phyloP scores from a whole-genome alignment of 2,888 invertebrate genomes.

The Drosophila helvetica region DNA sequence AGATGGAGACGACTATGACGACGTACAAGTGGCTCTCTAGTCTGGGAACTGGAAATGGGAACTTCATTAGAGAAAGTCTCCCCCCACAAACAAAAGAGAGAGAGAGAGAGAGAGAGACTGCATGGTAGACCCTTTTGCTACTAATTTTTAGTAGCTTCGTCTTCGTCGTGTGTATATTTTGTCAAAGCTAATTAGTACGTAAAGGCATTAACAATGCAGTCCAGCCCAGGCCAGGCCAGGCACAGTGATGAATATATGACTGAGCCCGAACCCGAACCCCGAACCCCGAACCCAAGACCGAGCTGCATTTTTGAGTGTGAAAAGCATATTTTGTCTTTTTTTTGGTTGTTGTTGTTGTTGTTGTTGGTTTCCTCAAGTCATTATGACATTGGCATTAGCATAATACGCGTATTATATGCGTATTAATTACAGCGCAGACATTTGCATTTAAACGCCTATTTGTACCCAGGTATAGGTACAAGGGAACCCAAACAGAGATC shows the following conservation, averaged over 20 bases:
- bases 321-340: constrained; percentile 64
- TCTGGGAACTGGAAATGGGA: constrained; percentile 60
- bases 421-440: constrained; percentile 79
- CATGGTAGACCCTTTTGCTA: constrained; percentile 48
- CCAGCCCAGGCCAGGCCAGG: constrained; percentile 1
- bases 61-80: constrained; percentile 76
- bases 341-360: constrained; percentile 22
- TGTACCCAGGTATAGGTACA: constrained; percentile 46
- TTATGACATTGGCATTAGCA: constrained; percentile 74
- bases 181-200: constrained; percentile 82
- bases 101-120: constrained; percentile 5
- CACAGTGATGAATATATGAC: constrained; percentile 71
- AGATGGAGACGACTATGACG: not conserved
- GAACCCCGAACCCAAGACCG: constrained; percentile 11
- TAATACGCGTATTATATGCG: constrained; percentile 79
- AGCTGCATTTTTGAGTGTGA: constrained; percentile 65
- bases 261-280: constrained; percentile 22
- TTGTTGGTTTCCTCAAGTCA: constrained; percentile 59
- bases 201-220: constrained; percentile 69
- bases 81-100: not conserved
- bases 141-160: constrained; percentile 75
- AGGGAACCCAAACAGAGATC: constrained; percentile 7
- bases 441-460: constrained; percentile 79
- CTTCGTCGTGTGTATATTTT: constrained; percentile 64
- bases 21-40: constrained; percentile 61